Base-by-base conservation (phyloP, 2,888 invertebrate genomes). In the Sussaba pulchella region DNA sequence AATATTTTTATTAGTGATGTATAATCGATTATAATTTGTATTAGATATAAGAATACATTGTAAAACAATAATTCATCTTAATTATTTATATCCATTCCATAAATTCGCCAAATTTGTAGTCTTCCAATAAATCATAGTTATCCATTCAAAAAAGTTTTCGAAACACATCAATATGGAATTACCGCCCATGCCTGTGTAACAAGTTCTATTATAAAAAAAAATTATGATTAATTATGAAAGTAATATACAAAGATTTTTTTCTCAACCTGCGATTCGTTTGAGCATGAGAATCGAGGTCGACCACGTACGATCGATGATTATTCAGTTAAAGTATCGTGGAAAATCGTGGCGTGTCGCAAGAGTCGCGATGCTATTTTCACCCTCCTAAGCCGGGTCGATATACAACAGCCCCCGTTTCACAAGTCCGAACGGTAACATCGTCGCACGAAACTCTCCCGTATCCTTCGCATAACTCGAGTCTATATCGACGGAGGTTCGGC, bases 291-390 rank as follows among this genome's bases (percentile, higher is more conserved):
- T 64, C 78, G 78, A 73, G 73, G 69, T 73, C 41, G 78, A 72
- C 31, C 59, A 39, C 8, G 50, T 50, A 47, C 64, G 66, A 77
- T 78, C 78, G 78, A 78, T 78, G 26, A 12, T 19, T 41, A 19
- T 9, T 10, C 59, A 43, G 69, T 73, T 78, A 73, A 73, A 64
- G 63, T 69, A 78, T 54, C 54, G 36, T 24, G 73, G 69, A 63
- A 69, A 69, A 73, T 69, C 54, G 67, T 69, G 67, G 31, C 6
- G 31, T 73, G 63, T 78, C n/a, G 63, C 39, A n/a, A 9, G 17
- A 47, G 69, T 47, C 45, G 47, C 73, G 69, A 73, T 69, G 69
- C 78, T 69, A 78, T 73, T 63, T 73, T 26, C 54, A 69, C 69
- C 52, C 54, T 47, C 36, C 39, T 19, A 54, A 26, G 47, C 31